phyloP scores from a whole-genome alignment of 2,797 vertebrate species.

The Melanotaenia nigrans region DNA sequence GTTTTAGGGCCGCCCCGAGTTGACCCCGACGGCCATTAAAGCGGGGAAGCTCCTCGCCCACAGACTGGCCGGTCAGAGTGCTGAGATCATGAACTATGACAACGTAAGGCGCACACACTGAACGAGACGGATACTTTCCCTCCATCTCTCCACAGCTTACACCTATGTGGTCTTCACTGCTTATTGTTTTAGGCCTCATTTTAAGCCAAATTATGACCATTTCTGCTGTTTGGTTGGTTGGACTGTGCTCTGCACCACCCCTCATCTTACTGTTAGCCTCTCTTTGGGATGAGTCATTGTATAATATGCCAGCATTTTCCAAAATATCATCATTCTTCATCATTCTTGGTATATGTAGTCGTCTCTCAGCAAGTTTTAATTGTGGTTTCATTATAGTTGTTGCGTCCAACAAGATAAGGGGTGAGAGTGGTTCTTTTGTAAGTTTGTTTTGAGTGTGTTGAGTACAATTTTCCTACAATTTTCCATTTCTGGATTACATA shows the following conservation, averaged over 20 bases:
- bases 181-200: slow-evolving; percentile 21
- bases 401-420: not conserved
- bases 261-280: slow-evolving; percentile 5
- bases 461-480: not conserved
- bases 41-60: slow-evolving; percentile 91
- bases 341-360: not conserved
- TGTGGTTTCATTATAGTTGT: slow-evolving; percentile 9
- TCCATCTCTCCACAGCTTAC: slow-evolving; percentile 27
- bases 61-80: slow-evolving; percentile 83
- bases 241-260: slow-evolving; percentile 9
- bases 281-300: slow-evolving; percentile 28
- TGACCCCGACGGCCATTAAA: slow-evolving; percentile 93
- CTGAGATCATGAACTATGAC: slow-evolving; percentile 91
- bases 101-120: slow-evolving; percentile 82
- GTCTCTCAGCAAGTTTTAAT: slow-evolving; percentile 22
- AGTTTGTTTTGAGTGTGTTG: slow-evolving; percentile 1
- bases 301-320: slow-evolving; percentile 28
- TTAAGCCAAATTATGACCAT: slow-evolving; percentile 12
- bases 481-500: not conserved
- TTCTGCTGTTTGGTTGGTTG: slow-evolving; percentile 15
- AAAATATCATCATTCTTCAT: slow-evolving; percentile 39
- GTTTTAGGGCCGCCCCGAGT: slow-evolving; percentile 91
- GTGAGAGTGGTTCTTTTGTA: not conserved
- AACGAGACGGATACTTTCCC: slow-evolving; percentile 5
- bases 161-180: slow-evolving; percentile 8